These are phyloP conservation scores for Alloplasta piceator DNA, from an alignment of 2,888 invertebrate species.

Conservation along the genomic window DNA sequence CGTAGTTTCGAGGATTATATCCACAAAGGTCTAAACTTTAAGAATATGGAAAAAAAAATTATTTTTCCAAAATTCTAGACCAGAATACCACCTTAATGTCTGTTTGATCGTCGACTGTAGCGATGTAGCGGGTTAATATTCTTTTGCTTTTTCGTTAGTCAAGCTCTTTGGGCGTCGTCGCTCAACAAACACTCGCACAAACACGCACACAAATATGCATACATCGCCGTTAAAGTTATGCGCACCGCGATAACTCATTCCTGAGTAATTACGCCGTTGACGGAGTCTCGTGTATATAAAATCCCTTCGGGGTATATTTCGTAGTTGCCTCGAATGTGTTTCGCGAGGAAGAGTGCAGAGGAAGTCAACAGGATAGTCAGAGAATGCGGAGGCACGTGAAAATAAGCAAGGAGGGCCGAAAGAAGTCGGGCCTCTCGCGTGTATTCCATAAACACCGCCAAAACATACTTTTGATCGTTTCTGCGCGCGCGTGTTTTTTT, in stretches of 20 bases:
- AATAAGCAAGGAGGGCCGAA: background rate
- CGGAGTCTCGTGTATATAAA: slow-evolving; percentile 46
- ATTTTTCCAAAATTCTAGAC: no score
- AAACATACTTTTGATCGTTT: slow-evolving; percentile 54
- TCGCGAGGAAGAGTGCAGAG: slow-evolving; percentile 35
- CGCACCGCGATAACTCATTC: slow-evolving; percentile 75
- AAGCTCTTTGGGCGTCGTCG: slow-evolving; percentile 3
- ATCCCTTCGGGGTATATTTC: slow-evolving; percentile 50
- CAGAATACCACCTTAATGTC: no score
- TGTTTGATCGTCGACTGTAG: background rate
- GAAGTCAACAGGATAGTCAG: slow-evolving; percentile 19
- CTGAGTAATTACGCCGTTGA: slow-evolving; percentile 76
- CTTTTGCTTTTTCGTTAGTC: slow-evolving; percentile 25
- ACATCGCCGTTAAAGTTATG: slow-evolving; percentile 53
- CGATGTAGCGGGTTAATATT: slow-evolving; percentile 17
- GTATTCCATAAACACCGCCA: slow-evolving; percentile 41
- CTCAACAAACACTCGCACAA: background rate
- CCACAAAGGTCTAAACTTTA: no score
- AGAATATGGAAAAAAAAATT: no score
- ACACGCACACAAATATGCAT: slow-evolving; percentile 54
- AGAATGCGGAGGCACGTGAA: background rate
- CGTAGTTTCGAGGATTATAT: no score
- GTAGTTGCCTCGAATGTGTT: slow-evolving; percentile 45
- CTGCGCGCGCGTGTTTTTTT: slow-evolving; percentile 53
- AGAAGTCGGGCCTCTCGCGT: background rate